These are phyloP conservation scores for Decapterus maruadsi DNA, from an alignment of 2,797 vertebrate genomes.

Conservation along the genomic window DNA sequence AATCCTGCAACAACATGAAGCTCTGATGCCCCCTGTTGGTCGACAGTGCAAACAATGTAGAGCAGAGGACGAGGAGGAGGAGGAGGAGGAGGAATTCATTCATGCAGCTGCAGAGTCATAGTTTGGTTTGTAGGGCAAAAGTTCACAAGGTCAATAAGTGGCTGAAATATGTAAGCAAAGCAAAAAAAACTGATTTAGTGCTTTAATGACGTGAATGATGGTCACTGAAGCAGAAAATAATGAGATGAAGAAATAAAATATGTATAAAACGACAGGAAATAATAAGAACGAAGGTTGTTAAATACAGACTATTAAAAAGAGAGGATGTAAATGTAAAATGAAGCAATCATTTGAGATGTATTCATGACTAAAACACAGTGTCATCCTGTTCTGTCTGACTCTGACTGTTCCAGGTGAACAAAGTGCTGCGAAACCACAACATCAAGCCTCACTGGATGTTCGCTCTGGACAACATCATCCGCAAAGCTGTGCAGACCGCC, in stretches of 20 bases:
- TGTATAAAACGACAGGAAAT: not conserved
- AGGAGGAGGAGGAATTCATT: not conserved
- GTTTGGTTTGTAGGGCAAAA: not conserved
- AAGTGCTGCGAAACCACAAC: conserved; percentile 98
- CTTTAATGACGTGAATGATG: conserved; percentile 6
- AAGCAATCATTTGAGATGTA: not conserved
- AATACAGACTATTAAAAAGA: not conserved
- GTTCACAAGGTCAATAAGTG: not conserved
- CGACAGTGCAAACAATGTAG: not conserved
- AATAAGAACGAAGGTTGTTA: not conserved
- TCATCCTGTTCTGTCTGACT: conserved; percentile 1
- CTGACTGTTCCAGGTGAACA: conserved; percentile 91
- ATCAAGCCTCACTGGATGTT: conserved; percentile 99
- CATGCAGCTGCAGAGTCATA: not conserved
- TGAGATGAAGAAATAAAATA: not conserved
- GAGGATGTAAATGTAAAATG: not conserved
- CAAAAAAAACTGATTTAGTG: not conserved
- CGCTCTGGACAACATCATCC: conserved; percentile 97
- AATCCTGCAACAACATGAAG: conserved; percentile 44
- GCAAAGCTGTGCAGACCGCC: conserved; percentile 98
- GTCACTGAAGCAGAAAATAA: not conserved
- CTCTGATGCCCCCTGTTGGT: conserved; percentile 77
- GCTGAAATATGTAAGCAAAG: not conserved
- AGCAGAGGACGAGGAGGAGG: not conserved
- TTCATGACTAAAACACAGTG: not conserved